Base-by-base conservation (phyloP, 1,140 invertebrate species). In the Temnothorax nylanderi region DNA sequence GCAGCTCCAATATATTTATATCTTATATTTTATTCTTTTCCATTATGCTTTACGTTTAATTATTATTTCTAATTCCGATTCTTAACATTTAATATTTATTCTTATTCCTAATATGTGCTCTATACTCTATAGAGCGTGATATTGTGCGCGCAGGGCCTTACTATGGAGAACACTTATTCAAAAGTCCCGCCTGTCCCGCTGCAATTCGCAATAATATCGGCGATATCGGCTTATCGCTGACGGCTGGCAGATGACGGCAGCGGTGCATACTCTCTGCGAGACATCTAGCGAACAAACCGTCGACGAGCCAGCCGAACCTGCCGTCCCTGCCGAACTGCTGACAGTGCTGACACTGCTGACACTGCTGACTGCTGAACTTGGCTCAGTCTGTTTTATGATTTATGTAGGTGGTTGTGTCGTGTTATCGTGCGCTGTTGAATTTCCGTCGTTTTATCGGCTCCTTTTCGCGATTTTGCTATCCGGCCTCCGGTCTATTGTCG, bases 371-470 rank as follows among this genome's bases (percentile, higher is more conserved):
- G 26, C 5, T 10, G 34, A 85, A 41, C 37, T 41, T 60, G 77
- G 72, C 47, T 87, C 80, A 89, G 88, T 89, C 88, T 90, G 81
- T 90, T 90, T 90, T 89, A 75, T 90, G 88, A 85, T 62, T 71
- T 78, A 76, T 90, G 75, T 75, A 32, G 0, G 18, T 56, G 85
- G 5, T 47, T 90, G 89, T 90, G 56, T 87, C 76, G 88, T 90
- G 75, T 85, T 8, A 41, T 87, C 47, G 86, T 87, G 60, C 32
- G 60, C 32, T 2, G 10, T 84, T 47, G 4, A 49, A 60, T 76
- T 76, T n/a, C 8, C 26, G 44, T 65, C 21, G 60, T 16, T 77
- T 71, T 11, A 26, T 87, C 58, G 74, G 62, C 85, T 82, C 67
- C 85, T 80, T 80, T 76, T 41, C 21, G 41, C 51, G 67, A 47